Base-by-base conservation (phyloP, 2,797 vertebrate genomes). In the Leuciscus waleckii region DNA sequence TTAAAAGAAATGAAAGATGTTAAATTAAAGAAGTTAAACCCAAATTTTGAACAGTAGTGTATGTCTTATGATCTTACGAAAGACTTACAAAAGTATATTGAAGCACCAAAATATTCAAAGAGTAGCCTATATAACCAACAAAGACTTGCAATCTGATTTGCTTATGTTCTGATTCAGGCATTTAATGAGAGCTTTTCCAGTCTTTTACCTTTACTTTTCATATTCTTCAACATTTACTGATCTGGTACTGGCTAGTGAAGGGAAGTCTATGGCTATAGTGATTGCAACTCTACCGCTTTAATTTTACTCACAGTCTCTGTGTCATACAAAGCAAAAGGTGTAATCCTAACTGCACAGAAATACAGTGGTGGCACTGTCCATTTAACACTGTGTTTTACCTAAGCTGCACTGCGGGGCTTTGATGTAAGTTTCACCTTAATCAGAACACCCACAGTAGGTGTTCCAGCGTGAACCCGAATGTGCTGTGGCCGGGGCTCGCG, bases 401-500 rank as follows among this genome's bases (percentile, higher is more conserved):
- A 68, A 32, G 3, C 39, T 74, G 39, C 71, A 84, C 83, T 65
- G 29, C 35, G 49, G 37, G 75, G 43, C 85, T 79, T n/a, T 35
- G 35, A 78, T 85, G 69, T 83, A 87, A 81, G 77, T 71, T 61
- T 81, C 58, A 56, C 58, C 56, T 39, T 83, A 86, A 85, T 89
- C 82, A 68, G 51, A 82, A 87, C 81, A 86, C 84, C 85, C 82
- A 73, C 82, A 74, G 81, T 87, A 83, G 85, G 82, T 65, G 61
- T 79, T 81, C 67, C 74, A 43, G 56, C 35, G 0, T 68, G 76
- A 75, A 81, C 82, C 56, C 13, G 46, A 83, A 81, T 74, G 26
- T 67, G 26, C 43, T 29, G 74, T 67, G 82, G 75, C 86, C 81
- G 63, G 63, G 81, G 79, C 88, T 83, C 35, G 21, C 39, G 29